Evolutionary conservation across 2,888 invertebrate genomes (phyloP).

Genomic region (Aphodius sticticus): DNA sequence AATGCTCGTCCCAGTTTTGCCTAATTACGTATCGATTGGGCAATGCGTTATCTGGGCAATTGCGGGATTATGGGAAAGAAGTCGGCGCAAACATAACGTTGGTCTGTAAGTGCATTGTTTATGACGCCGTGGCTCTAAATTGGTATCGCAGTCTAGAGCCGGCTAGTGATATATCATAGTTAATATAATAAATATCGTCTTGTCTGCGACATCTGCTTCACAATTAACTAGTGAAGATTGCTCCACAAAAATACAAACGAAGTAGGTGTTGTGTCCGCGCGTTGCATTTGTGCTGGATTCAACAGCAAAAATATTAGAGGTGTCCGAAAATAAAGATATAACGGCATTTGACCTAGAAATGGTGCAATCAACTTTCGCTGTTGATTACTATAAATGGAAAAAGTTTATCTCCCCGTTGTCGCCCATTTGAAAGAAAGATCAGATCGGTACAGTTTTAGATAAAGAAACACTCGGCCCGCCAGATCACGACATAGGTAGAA

Average conservation of each 20-base stretch:
- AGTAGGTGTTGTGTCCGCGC: neutral
- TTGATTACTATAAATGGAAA: conserved; percentile 48
- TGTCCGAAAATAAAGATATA: conserved; percentile 44
- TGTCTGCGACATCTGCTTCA: neutral
- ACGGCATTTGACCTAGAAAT: conserved; percentile 44
- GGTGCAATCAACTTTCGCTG: conserved; percentile 51
- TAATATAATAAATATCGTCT: neutral
- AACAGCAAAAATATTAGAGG: conserved; percentile 18
- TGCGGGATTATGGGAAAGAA: neutral
- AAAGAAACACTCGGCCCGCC: neutral
- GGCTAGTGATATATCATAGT: conserved; percentile 4
- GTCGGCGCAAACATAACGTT: neutral
- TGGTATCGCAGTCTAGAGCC: neutral
- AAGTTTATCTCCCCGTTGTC: conserved; percentile 38
- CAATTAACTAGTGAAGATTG: neutral
- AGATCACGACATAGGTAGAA: conserved; percentile 15
- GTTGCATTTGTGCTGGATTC: neutral
- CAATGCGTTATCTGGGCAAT: neutral
- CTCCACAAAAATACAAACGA: neutral
- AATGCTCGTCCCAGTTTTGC: neutral
- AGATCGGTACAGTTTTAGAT: conserved; percentile 29
- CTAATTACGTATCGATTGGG: neutral
- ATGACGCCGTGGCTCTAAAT: neutral
- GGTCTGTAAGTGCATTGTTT: neutral
- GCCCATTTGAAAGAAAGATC: neutral